Conservation (phyloP, 2,797 vertebrate species). For the Fundulus diaphanus region DNA sequence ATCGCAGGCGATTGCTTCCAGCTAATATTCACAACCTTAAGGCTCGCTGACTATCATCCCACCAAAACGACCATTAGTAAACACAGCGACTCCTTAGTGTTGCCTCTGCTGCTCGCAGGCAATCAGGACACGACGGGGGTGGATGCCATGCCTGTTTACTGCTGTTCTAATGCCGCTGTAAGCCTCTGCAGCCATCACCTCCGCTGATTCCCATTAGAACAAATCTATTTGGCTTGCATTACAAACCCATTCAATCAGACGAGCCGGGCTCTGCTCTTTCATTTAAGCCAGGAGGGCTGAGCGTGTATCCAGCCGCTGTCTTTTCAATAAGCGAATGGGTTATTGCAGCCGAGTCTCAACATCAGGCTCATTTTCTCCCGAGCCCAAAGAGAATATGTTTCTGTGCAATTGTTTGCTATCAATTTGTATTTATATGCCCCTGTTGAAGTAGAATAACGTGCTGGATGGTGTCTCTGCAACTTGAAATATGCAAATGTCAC, state of each 20-base stretch:
- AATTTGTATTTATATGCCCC: constrained; percentile 50
- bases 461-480: constrained; percentile 17
- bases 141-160: constrained; percentile 48
- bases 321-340: constrained; percentile 63
- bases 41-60: constrained; percentile 52
- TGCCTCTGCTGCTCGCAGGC: constrained; percentile 52
- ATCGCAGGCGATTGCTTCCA: neutral
- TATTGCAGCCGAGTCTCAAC: constrained; percentile 64
- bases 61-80: constrained; percentile 59
- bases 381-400: constrained; percentile 34
- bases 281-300: constrained; percentile 57
- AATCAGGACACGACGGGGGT: constrained; percentile 53
- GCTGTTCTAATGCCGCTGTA: constrained; percentile 52
- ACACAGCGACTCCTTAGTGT: constrained; percentile 47
- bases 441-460: constrained; percentile 40
- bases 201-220: constrained; percentile 73
- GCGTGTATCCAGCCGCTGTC: constrained; percentile 60
- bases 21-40: constrained; percentile 31
- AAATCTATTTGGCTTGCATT: constrained; percentile 77
- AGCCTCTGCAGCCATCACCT: constrained; percentile 60
- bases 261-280: constrained; percentile 59
- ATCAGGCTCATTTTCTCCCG: constrained; percentile 57
- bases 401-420: constrained; percentile 43
- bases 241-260: constrained; percentile 75
- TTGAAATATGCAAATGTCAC: constrained; percentile 57